Base-by-base conservation (phyloP, 2,113 vertebrate species). In the Urocynchramus pylzowi region DNA sequence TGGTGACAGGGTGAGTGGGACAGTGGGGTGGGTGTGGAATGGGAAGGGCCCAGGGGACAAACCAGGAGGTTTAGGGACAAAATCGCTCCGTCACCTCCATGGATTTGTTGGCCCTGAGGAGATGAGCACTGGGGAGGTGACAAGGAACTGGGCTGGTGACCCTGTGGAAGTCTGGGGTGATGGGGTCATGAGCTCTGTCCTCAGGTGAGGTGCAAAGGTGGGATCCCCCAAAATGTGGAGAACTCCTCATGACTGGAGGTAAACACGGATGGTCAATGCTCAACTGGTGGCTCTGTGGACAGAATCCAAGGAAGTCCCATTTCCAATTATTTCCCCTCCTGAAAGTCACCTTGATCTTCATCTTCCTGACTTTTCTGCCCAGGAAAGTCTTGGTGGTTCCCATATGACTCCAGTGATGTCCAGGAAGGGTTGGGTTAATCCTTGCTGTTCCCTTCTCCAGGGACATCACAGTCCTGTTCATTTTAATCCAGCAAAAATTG, bases 1-100 rank as follows among this genome's bases (percentile, higher is more conserved):
- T 5, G 99, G 99, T 0, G 99, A 99, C 64, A 98, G 99, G 97
- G 99, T 99, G 89, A 98, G 98, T 97, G 76, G 75, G 35, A 21
- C 67, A 44, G 4, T 0, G 6, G 5, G 4, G 9, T 31, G 57
- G 15, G 6, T 50, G 31, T 77, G 28, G 31, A 21, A 47, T 11
- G 13, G 57, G 75, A 47, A 79, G 19, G n/a, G 33, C 6, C 27
- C 52, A 35, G 18, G 27, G 61, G 18, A 42, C n/a, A 64, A 26
- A 42, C 19, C 11, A 5, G 27, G 41, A 54, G 49, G 5, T 37
- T 65, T 11, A 5, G 65, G 64, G 84, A 11, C 33, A 37, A 45
- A 54, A 24, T 21, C 4, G 47, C 16, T 52, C 20, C 2, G 3
- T 20, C 35, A 19, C 7, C 21, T 74, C 54, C 50, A 4, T 2